Evolutionary conservation across 2,113 vertebrate genomes (phyloP).

Genomic region (Chascanopsetta lugubris): DNA sequence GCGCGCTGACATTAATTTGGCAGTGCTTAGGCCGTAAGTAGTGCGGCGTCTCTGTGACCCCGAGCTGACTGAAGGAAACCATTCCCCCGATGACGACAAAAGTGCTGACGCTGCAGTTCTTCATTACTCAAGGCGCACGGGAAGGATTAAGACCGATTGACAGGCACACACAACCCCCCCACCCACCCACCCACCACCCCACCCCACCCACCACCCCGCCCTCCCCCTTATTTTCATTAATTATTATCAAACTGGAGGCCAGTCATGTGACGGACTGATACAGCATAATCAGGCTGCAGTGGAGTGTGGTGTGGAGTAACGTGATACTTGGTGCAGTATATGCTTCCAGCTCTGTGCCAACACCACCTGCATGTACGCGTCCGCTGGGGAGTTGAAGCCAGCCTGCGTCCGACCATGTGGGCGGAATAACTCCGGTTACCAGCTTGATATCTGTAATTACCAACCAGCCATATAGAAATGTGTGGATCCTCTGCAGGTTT

Average conservation of each 20-base stretch:
- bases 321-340: constrained; percentile 28
- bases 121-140: constrained; percentile 43
- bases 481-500: constrained; percentile 45
- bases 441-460: constrained; percentile 63
- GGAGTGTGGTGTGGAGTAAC: constrained; percentile 23
- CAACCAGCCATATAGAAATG: constrained; percentile 41
- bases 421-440: constrained; percentile 49
- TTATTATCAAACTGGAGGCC: constrained; percentile 44
- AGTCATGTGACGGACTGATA: constrained; percentile 21
- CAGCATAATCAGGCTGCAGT: constrained; percentile 18
- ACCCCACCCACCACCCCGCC: too few species aligned
- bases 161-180: too few species aligned
- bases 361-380: constrained; percentile 39
- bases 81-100: constrained; percentile 36
- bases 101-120: constrained; percentile 34
- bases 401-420: constrained; percentile 26
- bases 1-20: constrained; percentile 9
- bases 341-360: constrained; percentile 32
- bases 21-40: not conserved
- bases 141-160: constrained; percentile 49
- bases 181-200: too few species aligned
- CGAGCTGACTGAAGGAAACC: constrained; percentile 40
- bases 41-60: constrained; percentile 16
- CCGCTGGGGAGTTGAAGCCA: constrained; percentile 38
- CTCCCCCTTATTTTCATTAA: constrained; percentile 46